These are phyloP conservation scores for Sprattus sprattus DNA, from an alignment of 2,113 vertebrate species.

Conservation along the genomic window DNA sequence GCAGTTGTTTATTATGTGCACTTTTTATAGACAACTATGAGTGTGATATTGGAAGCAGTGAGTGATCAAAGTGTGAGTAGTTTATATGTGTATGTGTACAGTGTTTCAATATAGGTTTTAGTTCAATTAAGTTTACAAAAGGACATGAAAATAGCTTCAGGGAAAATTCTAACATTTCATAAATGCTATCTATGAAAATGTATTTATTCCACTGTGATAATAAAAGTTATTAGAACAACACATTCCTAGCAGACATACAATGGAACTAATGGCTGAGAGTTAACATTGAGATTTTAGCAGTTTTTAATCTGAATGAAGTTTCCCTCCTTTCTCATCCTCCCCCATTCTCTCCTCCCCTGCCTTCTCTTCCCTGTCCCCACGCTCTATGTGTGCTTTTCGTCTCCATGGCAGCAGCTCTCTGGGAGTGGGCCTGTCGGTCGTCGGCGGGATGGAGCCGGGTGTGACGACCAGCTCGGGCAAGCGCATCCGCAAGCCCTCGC, in stretches of 20 bases:
- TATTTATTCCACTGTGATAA: not conserved
- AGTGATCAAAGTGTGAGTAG: not conserved
- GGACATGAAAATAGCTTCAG: not conserved
- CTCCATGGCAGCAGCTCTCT: constrained; percentile 52
- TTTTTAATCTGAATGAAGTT: not conserved
- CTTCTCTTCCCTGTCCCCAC: not conserved
- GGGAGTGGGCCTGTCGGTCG: constrained; percentile 57
- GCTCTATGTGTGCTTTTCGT: not conserved
- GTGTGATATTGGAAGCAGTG: not conserved
- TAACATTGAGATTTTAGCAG: not conserved
- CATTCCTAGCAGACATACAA: not conserved
- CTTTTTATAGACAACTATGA: not conserved
- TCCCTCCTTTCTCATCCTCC: not conserved
- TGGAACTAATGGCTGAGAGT: not conserved
- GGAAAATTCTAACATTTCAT: not conserved
- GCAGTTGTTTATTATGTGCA: not conserved
- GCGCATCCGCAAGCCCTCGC: constrained; percentile 89
- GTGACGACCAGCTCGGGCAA: constrained; percentile 76
- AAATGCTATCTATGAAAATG: not conserved
- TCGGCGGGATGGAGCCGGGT: constrained; percentile 62
- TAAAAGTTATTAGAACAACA: not conserved
- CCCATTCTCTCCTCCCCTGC: not conserved
- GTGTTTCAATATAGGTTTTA: not conserved
- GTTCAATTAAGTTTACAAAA: not conserved
- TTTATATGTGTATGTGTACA: not conserved